A percentile compares a stretch with the other conserved stretches of the same genome.
Evolutionary conservation across 2,797 vertebrate genomes (phyloP).

Genomic region (Naso thynnoides): DNA sequence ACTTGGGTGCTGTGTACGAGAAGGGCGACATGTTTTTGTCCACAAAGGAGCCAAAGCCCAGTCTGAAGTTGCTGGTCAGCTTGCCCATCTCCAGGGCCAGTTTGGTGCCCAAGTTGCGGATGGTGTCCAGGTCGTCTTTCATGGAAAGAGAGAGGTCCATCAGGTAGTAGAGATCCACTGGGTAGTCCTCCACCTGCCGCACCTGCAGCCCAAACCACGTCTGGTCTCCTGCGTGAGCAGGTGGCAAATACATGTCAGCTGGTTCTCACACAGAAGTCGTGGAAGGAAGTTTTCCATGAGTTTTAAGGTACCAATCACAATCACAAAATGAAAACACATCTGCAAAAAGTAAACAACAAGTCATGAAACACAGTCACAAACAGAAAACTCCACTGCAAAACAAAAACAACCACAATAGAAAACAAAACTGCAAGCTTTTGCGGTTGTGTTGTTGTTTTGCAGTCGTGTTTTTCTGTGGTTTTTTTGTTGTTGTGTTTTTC

Average conservation of each 20-base stretch:
- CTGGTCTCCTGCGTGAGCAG: conserved; percentile 85
- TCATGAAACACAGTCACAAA: no score
- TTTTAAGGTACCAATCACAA: no score
- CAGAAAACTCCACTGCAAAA: no score
- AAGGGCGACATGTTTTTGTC: conserved; percentile 98
- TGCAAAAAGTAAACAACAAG: no score
- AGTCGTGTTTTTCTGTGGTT: no score
- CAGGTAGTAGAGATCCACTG: conserved; percentile 97
- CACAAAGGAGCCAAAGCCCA: conserved; percentile 97
- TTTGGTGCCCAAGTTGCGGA: conserved; percentile 94
- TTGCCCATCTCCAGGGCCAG: conserved; percentile 96
- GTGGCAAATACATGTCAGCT: background rate
- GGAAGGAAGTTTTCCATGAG: background rate
- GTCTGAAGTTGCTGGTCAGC: conserved; percentile 97
- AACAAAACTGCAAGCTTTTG: no score
- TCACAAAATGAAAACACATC: no score
- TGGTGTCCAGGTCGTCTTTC: conserved; percentile 96
- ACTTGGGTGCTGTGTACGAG: conserved; percentile 94
- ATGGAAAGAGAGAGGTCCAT: conserved; percentile 99
- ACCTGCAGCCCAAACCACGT: conserved; percentile 91
- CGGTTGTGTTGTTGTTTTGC: no score
- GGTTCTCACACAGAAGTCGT: background rate
- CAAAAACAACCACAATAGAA: no score
- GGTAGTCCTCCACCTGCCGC: conserved; percentile 98
- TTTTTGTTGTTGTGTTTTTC: no score